Conservation (phyloP, 2,113 vertebrate genomes). For the Notiomystis cincta region DNA sequence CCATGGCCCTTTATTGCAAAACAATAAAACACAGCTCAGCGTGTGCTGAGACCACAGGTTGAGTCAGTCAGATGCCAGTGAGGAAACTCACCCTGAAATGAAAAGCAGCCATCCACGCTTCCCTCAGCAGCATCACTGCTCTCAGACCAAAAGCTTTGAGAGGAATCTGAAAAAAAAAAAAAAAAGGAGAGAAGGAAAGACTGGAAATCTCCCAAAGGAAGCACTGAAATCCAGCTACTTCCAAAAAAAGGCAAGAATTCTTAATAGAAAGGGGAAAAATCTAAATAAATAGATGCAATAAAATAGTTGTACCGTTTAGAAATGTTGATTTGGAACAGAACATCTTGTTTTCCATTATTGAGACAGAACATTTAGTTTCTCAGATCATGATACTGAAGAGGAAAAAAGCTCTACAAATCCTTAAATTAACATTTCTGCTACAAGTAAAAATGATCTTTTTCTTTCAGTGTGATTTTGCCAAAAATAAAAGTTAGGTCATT, state of each 20-base stretch:
- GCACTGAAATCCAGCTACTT: not conserved
- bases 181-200: not conserved
- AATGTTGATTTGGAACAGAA: not conserved
- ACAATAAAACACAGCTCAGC: conserved; percentile 19
- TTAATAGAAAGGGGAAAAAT: not conserved
- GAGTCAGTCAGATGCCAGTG: not conserved
- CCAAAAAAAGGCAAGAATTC: not conserved
- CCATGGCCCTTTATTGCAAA: conserved; percentile 52
- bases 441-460: not conserved
- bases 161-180: not conserved
- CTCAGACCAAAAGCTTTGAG: not conserved
- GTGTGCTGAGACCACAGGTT: not conserved
- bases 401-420: not conserved
- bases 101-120: not conserved
- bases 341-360: not conserved
- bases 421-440: not conserved
- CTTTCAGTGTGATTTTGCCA: not conserved
- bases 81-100: not conserved
- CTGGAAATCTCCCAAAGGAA: not conserved
- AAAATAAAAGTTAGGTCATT: not conserved
- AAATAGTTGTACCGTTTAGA: not conserved
- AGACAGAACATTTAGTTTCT: not conserved
- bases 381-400: not conserved
- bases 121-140: not conserved
- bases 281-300: not conserved